Evolutionary conservation across 2,888 invertebrate species (phyloP).

Genomic region (Trichopoda pennipes): DNA sequence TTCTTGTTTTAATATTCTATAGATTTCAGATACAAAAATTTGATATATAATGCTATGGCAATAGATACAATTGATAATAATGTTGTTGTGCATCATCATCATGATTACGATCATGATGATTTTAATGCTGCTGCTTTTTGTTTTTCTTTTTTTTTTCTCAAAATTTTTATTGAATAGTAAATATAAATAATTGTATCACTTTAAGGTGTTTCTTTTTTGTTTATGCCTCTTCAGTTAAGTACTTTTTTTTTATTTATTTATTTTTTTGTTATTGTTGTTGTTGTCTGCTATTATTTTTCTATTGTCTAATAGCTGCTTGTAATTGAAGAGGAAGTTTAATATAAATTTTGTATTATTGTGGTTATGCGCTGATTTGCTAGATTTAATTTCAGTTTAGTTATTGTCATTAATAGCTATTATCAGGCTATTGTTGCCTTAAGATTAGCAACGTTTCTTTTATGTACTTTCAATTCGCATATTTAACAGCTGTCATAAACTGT

Average conservation of each 20-base stretch:
- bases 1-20: slow-evolving; percentile 24
- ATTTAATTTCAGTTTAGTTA: slow-evolving; percentile 75
- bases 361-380: slow-evolving; percentile 77
- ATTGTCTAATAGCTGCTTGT: slow-evolving; percentile 47
- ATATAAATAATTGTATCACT: slow-evolving; percentile 69
- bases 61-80: slow-evolving; percentile 38
- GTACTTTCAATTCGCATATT: not conserved
- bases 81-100: slow-evolving; percentile 28
- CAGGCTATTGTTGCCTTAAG: slow-evolving; percentile 27
- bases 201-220: slow-evolving; percentile 55
- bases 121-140: slow-evolving; percentile 16
- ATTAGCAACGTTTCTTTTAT: slow-evolving; percentile 23
- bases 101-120: not conserved
- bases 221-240: slow-evolving; percentile 2
- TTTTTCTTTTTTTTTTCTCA: slow-evolving; percentile 16
- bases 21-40: not conserved
- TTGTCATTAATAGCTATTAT: slow-evolving; percentile 50
- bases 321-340: slow-evolving; percentile 60
- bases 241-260: not conserved
- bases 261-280: no score
- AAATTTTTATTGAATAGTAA: slow-evolving; percentile 67
- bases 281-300: slow-evolving; percentile 20
- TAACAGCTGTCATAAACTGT: not conserved
- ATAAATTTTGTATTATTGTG: slow-evolving; percentile 67
- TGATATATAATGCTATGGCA: slow-evolving; percentile 26